Evolutionary conservation across 35 echinoderm and acorn worm species (phyloP), one percentile per base, ranked within the genome.

Genomic region (Anneissia japonica): DNA sequence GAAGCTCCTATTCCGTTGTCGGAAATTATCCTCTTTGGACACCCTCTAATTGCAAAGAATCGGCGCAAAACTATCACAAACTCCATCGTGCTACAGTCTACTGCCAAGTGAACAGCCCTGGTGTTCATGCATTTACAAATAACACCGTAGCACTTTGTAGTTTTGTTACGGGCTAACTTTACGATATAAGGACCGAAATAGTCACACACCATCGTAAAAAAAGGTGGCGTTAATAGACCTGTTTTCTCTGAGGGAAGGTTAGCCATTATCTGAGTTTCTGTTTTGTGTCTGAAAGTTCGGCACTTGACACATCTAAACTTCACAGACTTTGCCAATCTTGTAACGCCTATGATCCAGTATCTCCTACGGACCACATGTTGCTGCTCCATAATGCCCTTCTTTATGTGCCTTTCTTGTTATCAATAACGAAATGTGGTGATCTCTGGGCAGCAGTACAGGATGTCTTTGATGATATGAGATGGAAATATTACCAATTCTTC

Each of bases 111-210:
- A 16, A 91, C 76, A 17, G 88, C 81, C 41, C 88, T 73, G 38
- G 88, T 90, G 72, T 90, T 90, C 36, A 90, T 72, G 46, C 88
- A 91, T n/a, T 74, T 91, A 36, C 86, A 91, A 31, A 86, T 85
- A 26, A 91, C 89, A 38, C 89, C 89, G 72, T 91, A 86, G 33
- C 86, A 38, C 46, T 91, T 86, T 21, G 73, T 37, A 23, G 76
- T 80, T 74, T 85, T 91, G 30, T 91, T 85, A 9, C 89, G 23
- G 17, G 73, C 77, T 16, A 91, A 30, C 46, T 84, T 83, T 14
- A 89, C 87, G 13, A 74, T 82, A 77, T 82, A 84, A 3, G 87
- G 87, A 26, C 89, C 76, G 74, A 91, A 91, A 46, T 90, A 90
- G 43, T 90, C 81, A 73, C 88, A 90, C 10, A 82, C 35, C 21